Base-by-base conservation (phyloP, 2,113 vertebrate species). In the Lagopus muta region DNA sequence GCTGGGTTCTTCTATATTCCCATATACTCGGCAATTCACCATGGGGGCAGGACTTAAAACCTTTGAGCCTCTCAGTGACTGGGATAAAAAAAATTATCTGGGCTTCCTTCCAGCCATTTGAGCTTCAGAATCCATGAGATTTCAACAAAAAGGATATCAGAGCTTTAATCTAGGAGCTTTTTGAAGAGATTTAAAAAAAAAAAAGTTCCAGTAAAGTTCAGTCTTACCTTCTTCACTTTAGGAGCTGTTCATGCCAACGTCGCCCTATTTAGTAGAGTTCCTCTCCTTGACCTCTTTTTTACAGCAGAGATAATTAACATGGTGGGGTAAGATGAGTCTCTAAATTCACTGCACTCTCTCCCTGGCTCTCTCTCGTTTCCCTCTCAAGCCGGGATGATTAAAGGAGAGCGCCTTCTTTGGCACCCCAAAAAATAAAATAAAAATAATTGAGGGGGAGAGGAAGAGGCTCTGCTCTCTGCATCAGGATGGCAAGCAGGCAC, bases 91-190 rank as follows among this genome's bases (percentile, higher is more conserved):
- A 98, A 97, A 96, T 95, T 96, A 97, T 97, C 97, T 96, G 95
- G 97, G 97, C 97, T 97, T 97, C 97, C 95, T 98, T 98, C 97
- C 95, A 96, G 94, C 97, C 97, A 96, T 97, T 96, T 97, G 91
- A 97, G 97, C 97, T 97, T 97, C 97, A 97, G 97, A 97, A 98
- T 98, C 97, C 97, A 96, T 95, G 94, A 97, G 97, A 97, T 97
- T 97, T 96, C 96, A 96, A 95, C 96, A 95, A 97, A 97, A 95
- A 95, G 92, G 77, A 94, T 93, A 97, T 95, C 80, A 76, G 96
- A 91, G 94, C 97, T 98, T 98, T 98, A 97, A 98, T 98, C 97
- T 97, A 95, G 94, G 81, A 93, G 88, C 92, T 96, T 94, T 98
- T 98, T 98, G 97, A 98, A 98, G 97, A 97, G 94, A 91, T 92